These are phyloP conservation scores for Stomatorhinus ivindoensis DNA, from an alignment of 2,113 vertebrate species.

Conservation along the genomic window DNA sequence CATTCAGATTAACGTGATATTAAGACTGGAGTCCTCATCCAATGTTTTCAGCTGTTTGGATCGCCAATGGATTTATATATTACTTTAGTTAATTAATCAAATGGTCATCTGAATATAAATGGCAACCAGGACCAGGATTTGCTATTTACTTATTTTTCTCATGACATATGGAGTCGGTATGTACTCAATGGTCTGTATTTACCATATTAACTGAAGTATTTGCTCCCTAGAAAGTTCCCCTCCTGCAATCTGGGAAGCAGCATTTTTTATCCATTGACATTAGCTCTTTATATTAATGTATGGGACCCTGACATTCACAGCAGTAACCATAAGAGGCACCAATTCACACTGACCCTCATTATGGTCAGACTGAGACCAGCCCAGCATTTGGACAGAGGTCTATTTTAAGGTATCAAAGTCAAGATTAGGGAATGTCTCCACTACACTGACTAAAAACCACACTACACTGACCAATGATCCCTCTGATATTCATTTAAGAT, in stretches of 20 bases:
- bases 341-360: slow-evolving; percentile 7
- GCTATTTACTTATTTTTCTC: neutral
- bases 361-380: slow-evolving; percentile 17
- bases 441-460: neutral
- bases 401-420: slow-evolving; percentile 49
- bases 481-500: neutral
- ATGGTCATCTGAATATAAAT: neutral
- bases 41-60: neutral
- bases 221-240: neutral
- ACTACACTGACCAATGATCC: neutral
- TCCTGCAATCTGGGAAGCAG: neutral
- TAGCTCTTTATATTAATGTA: neutral
- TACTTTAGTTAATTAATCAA: neutral
- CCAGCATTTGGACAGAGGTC: slow-evolving; percentile 38
- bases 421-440: slow-evolving; percentile 39
- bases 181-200: neutral
- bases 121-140: neutral
- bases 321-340: neutral
- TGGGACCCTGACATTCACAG: neutral
- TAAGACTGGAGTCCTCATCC: neutral
- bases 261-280: neutral
- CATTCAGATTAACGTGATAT: neutral
- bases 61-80: neutral
- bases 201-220: neutral
- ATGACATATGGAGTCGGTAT: neutral